Base-by-base conservation (phyloP, 2,797 vertebrate genomes). In the Sebastes minor region DNA sequence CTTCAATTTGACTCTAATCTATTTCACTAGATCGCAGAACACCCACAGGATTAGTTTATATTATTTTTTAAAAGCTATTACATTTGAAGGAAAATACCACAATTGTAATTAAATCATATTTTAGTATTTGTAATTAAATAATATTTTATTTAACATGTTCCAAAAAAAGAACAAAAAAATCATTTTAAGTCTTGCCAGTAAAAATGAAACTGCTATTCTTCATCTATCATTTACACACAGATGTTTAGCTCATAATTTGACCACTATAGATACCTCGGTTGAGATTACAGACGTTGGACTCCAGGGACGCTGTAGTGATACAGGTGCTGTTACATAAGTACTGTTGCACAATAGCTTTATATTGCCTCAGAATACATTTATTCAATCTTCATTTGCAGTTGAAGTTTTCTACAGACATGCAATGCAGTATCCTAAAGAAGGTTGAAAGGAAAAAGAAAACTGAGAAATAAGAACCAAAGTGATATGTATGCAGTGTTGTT, bases 271-370 rank as follows among this genome's bases (percentile, higher is more conserved):
- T 42, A 13, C 3, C 12, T 64, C 66, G n/a, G 0, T 42, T 89
- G 84, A 71, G 89, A 78, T 86, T 80, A 23, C 80, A 72, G 7
- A 18, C 2, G 13, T 28, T 73, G 62, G 18, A 28, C 82, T 66
- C 27, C 0, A 60, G 86, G 73, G 84, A 87, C 67, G 74, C 89
- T 86, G 82, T 25, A 32, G 20, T 10, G 16, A 27, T 6, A 33
- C n/a, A 27, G 60, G 14, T 5, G 32, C 27, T 72, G 6, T 22
- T 14, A 30, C 12, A 65, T n/a, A 18, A 22, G n/a, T 64, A n/a
- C 6, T 18, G n/a, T 14, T 71, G 27, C 33, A 20, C 14, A 66
- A 46, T 9, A 53, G 4, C 49, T 63, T 59, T n/a, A 60, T n/a
- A 69, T 33, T 35, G 14, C 20, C 38, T 46, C 32, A 70, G 42